Evolutionary conservation across 37 sponge, comb jelly and placozoan genomes (phyloP).

Genomic region (Corticium candelabrum): DNA sequence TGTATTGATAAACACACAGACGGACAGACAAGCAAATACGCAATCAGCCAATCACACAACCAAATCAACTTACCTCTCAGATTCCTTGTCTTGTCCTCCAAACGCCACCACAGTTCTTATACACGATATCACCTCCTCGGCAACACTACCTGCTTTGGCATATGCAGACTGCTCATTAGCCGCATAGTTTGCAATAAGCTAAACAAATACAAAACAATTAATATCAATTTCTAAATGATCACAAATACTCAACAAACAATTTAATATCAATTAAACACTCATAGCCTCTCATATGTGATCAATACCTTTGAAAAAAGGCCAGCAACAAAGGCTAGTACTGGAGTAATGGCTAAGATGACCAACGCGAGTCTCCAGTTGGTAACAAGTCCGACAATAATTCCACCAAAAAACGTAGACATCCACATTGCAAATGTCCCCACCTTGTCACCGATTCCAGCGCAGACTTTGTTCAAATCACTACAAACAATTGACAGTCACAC

Average conservation of each 20-base stretch:
- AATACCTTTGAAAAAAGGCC: conserved; percentile 47
- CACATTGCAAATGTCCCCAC: conserved; percentile 48
- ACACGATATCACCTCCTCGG: conserved; percentile 74
- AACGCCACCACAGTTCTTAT: conserved; percentile 83
- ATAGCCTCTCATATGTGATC: too few relatives aligned
- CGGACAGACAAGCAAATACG: too few relatives aligned
- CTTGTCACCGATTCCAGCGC: conserved; percentile 85
- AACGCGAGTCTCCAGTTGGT: conserved; percentile 73
- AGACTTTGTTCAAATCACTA: conserved; percentile 84
- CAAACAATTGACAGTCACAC: not conserved
- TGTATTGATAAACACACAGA: too few relatives aligned
- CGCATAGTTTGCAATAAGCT: conserved; percentile 43
- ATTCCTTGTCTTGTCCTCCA: too few relatives aligned
- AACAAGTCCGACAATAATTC: conserved; percentile 55
- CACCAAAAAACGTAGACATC: conserved; percentile 50
- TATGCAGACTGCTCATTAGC: conserved; percentile 69
- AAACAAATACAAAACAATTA: too few relatives aligned
- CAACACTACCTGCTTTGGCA: conserved; percentile 73
- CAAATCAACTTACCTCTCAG: too few relatives aligned
- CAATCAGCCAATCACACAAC: too few relatives aligned
- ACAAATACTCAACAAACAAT: too few relatives aligned
- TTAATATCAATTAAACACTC: too few relatives aligned
- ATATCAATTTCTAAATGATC: too few relatives aligned
- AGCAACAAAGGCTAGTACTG: conserved; percentile 37
- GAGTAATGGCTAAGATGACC: conserved; percentile 50